These are phyloP conservation scores for Schrankia costaestrigalis DNA, from an alignment of 2,888 invertebrate species.

Conservation along the genomic window DNA sequence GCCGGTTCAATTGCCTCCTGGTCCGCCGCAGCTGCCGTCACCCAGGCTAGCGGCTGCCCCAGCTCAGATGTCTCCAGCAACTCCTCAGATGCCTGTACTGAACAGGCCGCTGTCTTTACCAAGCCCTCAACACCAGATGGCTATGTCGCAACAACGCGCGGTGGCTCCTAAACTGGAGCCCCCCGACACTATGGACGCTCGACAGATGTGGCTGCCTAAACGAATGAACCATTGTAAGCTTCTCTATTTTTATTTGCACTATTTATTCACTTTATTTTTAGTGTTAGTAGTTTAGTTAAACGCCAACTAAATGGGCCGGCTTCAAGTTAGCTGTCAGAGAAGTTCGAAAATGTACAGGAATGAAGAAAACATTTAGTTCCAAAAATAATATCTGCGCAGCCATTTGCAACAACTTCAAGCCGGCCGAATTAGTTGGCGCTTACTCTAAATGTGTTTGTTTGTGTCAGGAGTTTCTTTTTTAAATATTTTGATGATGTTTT, in stretches of 20 bases:
- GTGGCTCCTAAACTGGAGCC: constrained; percentile 82
- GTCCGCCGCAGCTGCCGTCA: constrained; percentile 66
- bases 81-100: constrained; percentile 68
- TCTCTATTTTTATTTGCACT: constrained; percentile 49
- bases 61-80: constrained; percentile 70
- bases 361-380: too few species aligned
- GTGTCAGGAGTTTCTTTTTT: constrained; percentile 3
- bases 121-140: constrained; percentile 59
- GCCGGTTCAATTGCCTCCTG: constrained; percentile 44
- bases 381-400: too few species aligned
- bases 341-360: too few species aligned
- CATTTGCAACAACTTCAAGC: too few species aligned
- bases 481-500: neutral
- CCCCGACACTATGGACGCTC: constrained; percentile 80
- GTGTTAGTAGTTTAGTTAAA: neutral
- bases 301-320: neutral
- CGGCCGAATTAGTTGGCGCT: too few species aligned
- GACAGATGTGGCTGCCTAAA: constrained; percentile 83
- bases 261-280: constrained; percentile 27
- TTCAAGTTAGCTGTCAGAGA: neutral
- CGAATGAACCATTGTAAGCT: constrained; percentile 85
- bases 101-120: constrained; percentile 67
- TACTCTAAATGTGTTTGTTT: neutral
- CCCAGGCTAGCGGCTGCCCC: constrained; percentile 70
- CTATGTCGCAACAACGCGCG: constrained; percentile 63